phyloP scores from a whole-genome alignment of 2,797 vertebrate genomes.

The Hyperoplus immaculatus region DNA sequence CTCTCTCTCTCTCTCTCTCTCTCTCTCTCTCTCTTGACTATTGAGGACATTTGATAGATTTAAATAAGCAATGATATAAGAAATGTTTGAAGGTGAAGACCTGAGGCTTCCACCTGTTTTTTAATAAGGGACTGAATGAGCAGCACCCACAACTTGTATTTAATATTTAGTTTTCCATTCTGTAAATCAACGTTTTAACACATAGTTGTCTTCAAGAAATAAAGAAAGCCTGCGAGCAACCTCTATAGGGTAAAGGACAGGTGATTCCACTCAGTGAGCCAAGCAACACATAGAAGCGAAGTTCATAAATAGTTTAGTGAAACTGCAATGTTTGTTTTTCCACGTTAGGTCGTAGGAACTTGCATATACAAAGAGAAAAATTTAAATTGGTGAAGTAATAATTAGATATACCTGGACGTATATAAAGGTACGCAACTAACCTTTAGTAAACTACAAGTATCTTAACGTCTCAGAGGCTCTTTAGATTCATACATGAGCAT shows the following conservation, averaged over 20 bases:
- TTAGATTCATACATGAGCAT: not conserved
- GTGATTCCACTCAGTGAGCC: conserved; percentile 4
- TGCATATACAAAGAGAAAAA: not conserved
- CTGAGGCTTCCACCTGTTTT: not conserved
- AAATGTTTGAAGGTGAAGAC: not conserved
- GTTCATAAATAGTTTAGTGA: not conserved
- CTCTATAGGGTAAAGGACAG: not conserved
- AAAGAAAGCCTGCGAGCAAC: not conserved
- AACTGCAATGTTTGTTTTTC: not conserved
- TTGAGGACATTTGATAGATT: not conserved
- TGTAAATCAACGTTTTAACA: not conserved
- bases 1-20: too few species aligned
- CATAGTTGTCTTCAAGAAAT: too few species aligned
- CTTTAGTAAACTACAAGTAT: too few species aligned
- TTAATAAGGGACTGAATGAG: not conserved
- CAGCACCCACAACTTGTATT: not conserved
- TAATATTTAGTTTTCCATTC: not conserved
- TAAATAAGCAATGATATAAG: not conserved
- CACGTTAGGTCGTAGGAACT: not conserved
- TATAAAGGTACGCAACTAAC: too few species aligned
- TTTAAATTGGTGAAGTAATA: not conserved
- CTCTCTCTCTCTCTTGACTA: not conserved
- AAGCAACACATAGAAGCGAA: not conserved
- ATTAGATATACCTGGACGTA: not conserved
- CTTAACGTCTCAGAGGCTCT: not conserved